Base-by-base conservation (phyloP, 35 echinoderm and acorn worm species). In the Amphiura filiformis region DNA sequence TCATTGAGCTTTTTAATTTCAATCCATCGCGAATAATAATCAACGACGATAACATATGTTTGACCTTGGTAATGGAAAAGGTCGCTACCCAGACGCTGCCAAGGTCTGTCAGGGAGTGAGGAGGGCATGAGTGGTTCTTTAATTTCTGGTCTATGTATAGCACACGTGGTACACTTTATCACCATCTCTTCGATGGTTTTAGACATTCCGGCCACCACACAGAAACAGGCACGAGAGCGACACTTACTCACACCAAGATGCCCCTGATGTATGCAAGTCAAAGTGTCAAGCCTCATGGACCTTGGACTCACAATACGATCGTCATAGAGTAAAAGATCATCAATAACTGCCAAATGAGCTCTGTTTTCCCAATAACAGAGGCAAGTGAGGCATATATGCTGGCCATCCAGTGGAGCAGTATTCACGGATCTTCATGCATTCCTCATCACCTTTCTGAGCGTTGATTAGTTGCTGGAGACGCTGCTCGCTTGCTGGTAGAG, bases 341-440 rank as follows among this genome's bases (percentile, higher is more conserved):
- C 82, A 49, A 92, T 35, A 1, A 90, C 61, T n/a, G 87, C 86
- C n/a, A 86, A 65, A 39, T 90, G 80, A 26, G 75, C 76, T 42
- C 30, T 42, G 35, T 77, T 75, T 18, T 85, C 57, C 77, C 57
- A 89, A 41, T 88, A 91, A 39, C 32, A 87, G 20, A 35, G 91
- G 85, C 49, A 34, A 83, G 56, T 91, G 79, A 49, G 47, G 77
- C 30, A 76, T 38, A 32, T 82, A 91, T 70, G 38, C 75, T 85
- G 92, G 92, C 92, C 82, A 94, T 15, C 93, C 93, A 23, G 82
- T 32, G 39, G 31, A n/a, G 39, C 88, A 91, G 70, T 91, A 87
- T 35, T 35, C 31, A 84, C 82, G 86, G 20, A 95, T 87, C 77
- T 78, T 79, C 78, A 61, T 26, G 33, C 32, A 32, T 91, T 87